These are phyloP conservation scores for Ferrisia virgata DNA, from an alignment of 2,888 invertebrate species.

Conservation along the genomic window DNA sequence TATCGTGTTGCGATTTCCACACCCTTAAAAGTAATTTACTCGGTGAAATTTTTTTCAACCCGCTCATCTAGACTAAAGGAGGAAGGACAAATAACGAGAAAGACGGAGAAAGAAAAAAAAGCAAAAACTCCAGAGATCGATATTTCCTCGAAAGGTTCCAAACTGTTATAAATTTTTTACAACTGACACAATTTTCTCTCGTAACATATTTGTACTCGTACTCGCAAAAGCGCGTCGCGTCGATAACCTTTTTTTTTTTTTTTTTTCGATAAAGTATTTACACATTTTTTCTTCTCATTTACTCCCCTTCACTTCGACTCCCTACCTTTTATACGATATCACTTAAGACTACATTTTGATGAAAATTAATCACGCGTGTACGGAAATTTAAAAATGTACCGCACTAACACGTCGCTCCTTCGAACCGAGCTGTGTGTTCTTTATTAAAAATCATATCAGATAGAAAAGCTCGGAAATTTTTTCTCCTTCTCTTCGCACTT, in stretches of 20 bases:
- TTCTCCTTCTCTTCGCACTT: neutral
- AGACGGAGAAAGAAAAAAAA: neutral
- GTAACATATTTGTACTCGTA: too few species aligned
- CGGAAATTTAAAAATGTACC: neutral
- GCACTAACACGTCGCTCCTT: too few species aligned
- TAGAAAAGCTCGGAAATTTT: neutral
- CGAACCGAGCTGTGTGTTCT: too few species aligned
- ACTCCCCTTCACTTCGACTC: neutral
- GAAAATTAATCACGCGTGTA: slow-evolving; percentile 1
- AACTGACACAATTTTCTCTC: slow-evolving; percentile 5
- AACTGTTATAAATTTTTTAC: slow-evolving; percentile 21
- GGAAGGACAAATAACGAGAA: too few species aligned
- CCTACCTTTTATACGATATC: neutral
- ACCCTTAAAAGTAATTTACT: neutral
- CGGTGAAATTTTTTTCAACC: neutral
- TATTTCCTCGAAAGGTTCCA: neutral
- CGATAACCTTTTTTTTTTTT: slow-evolving; percentile 3
- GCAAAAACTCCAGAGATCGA: slow-evolving; percentile 22
- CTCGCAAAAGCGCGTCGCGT: neutral
- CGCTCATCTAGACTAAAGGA: neutral
- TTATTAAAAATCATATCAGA: slow-evolving; percentile 8
- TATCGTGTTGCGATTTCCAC: neutral
- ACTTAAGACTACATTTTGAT: neutral
- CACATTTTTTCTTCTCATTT: neutral
- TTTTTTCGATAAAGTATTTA: slow-evolving; percentile 5